phyloP scores from a whole-genome alignment of 2,888 invertebrate genomes.

The Arge pagana region DNA sequence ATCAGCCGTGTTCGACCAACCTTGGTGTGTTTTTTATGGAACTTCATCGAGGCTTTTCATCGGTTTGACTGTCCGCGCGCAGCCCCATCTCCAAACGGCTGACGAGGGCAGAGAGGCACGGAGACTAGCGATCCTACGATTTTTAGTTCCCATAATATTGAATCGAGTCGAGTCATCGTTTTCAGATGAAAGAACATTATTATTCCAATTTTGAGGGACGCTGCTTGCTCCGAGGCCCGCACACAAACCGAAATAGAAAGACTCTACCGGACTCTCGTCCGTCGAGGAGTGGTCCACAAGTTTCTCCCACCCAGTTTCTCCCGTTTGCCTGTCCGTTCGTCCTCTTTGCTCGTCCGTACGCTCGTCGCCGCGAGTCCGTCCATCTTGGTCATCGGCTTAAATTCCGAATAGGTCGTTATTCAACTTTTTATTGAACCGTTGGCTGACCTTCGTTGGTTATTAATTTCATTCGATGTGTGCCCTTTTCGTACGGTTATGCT shows the following conservation, averaged over 20 bases:
- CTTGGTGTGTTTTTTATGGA: too few species aligned
- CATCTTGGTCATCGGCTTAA: slow-evolving; percentile 43
- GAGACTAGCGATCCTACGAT: slow-evolving; percentile 17
- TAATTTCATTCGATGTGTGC: slow-evolving; percentile 34
- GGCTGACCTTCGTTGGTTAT: slow-evolving; percentile 30
- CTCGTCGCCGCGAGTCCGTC: slow-evolving; percentile 32
- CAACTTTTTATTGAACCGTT: slow-evolving; percentile 43
- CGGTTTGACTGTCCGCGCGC: too few species aligned
- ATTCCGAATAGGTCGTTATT: slow-evolving; percentile 52
- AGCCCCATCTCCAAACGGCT: too few species aligned
- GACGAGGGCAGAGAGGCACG: too few species aligned
- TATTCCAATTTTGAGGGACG: slow-evolving; percentile 57
- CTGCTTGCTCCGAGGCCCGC: slow-evolving; percentile 17
- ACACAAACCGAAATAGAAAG: neutral
- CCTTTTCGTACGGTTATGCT: slow-evolving; percentile 33
- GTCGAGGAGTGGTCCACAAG: slow-evolving; percentile 22
- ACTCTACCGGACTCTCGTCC: neutral
- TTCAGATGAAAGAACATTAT: slow-evolving; percentile 55
- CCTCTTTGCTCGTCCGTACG: slow-evolving; percentile 30
- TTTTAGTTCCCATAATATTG: slow-evolving; percentile 56
- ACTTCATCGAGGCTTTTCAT: too few species aligned
- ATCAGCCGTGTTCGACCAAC: too few species aligned
- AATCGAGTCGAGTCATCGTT: slow-evolving; percentile 56
- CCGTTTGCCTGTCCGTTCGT: slow-evolving; percentile 21
- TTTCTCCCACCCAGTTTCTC: slow-evolving; percentile 27